A percentile compares a stretch with the other conserved stretches of the same genome.
Evolutionary conservation across 1,140 invertebrate genomes (phyloP).

Genomic region (Trachymyrmex cornetzi): DNA sequence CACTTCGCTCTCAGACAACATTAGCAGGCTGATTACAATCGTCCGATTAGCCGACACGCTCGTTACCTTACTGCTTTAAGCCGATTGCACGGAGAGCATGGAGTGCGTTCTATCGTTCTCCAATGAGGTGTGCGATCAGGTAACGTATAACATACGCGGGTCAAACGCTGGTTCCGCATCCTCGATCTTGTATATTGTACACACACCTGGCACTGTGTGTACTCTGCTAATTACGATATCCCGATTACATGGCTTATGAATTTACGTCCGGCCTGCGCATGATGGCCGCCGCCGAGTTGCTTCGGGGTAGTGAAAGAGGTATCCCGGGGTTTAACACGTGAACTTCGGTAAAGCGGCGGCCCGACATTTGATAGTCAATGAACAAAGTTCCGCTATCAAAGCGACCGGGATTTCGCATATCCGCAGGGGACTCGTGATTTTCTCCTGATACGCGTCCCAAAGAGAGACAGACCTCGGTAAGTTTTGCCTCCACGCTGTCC

Average conservation of each 20-base stretch:
- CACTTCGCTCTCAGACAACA: slow-evolving; percentile 37
- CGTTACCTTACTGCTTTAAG: slow-evolving; percentile 19
- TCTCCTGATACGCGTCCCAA: not conserved
- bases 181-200: not conserved
- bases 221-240: slow-evolving; percentile 40
- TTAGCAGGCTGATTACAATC: slow-evolving; percentile 43
- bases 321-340: not conserved
- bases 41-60: slow-evolving; percentile 34
- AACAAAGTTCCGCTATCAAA: slow-evolving; percentile 50
- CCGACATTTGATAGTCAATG: slow-evolving; percentile 41
- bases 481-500: not conserved
- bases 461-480: not conserved
- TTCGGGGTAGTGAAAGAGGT: not conserved
- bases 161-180: not conserved
- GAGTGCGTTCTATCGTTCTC: slow-evolving; percentile 29
- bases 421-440: slow-evolving; percentile 35
- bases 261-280: slow-evolving; percentile 5
- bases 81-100: slow-evolving; percentile 10
- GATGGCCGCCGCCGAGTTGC: slow-evolving; percentile 26
- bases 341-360: slow-evolving; percentile 9
- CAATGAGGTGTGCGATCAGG: slow-evolving; percentile 4
- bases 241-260: slow-evolving; percentile 46
- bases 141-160: not conserved
- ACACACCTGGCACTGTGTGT: not conserved
- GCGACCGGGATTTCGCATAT: slow-evolving; percentile 11